phyloP scores from a whole-genome alignment of 2,888 invertebrate genomes.

The Pediacus dermestoides region DNA sequence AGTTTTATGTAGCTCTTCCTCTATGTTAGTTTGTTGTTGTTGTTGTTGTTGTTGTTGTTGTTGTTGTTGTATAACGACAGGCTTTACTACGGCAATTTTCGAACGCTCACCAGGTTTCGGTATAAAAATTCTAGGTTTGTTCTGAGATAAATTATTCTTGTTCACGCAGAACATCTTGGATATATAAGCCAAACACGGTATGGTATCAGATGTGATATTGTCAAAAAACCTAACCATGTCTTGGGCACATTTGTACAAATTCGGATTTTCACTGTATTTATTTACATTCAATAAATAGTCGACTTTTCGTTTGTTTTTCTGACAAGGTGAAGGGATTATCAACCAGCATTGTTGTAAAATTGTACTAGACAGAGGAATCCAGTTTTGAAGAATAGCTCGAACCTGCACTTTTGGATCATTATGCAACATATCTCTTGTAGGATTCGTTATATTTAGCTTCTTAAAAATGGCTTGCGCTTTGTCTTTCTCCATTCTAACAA shows the following conservation, averaged over 20 bases:
- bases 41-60: slow-evolving; percentile 10
- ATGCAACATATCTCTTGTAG: slow-evolving; percentile 72
- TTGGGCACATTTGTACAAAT: slow-evolving; percentile 68
- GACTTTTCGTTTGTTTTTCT: slow-evolving; percentile 71
- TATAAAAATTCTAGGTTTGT: slow-evolving; percentile 73
- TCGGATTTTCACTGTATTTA: slow-evolving; percentile 55
- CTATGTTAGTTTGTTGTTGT: slow-evolving; percentile 21
- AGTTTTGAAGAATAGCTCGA: slow-evolving; percentile 79
- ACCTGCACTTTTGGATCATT: slow-evolving; percentile 75
- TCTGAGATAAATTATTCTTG: slow-evolving; percentile 70
- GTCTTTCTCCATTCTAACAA: slow-evolving; percentile 70
- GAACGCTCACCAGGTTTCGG: slow-evolving; percentile 48
- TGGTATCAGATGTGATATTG: slow-evolving; percentile 60
- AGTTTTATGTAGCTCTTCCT: slow-evolving; percentile 34
- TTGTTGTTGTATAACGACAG: slow-evolving; percentile 10
- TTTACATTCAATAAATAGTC: slow-evolving; percentile 77
- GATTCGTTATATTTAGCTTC: slow-evolving; percentile 72
- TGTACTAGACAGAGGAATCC: slow-evolving; percentile 82
- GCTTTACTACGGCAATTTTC: slow-evolving; percentile 8
- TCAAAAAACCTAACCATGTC: slow-evolving; percentile 45
- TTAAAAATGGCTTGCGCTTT: slow-evolving; percentile 68
- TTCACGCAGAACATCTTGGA: slow-evolving; percentile 91
- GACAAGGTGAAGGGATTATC: slow-evolving; percentile 78
- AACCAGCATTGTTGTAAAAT: slow-evolving; percentile 79
- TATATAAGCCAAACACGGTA: slow-evolving; percentile 71